phyloP scores from a whole-genome alignment of 1,140 invertebrate genomes.

The Macrobrachium nipponense region DNA sequence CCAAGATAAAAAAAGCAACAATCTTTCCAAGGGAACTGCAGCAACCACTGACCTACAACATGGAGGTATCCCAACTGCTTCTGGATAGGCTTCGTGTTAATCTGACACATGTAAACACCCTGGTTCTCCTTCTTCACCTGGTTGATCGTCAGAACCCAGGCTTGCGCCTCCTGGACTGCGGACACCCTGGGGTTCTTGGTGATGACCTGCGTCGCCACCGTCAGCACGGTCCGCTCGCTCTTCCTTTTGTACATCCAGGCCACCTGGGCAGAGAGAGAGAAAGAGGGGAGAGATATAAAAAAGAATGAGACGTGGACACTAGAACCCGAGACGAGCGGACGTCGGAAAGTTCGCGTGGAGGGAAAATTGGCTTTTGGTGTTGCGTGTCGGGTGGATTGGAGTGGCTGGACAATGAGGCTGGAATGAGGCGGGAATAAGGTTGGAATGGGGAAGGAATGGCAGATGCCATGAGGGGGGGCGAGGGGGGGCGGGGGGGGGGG shows the following conservation, averaged over 20 bases:
- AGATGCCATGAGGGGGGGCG: too few species aligned
- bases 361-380: not conserved
- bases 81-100: constrained; percentile 61
- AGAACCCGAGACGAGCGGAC: not conserved
- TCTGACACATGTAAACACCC: constrained; percentile 62
- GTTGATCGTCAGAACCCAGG: constrained; percentile 58
- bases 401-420: not conserved
- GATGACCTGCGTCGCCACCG: constrained; percentile 55
- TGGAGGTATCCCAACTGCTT: constrained; percentile 48
- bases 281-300: not conserved
- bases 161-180: constrained; percentile 39
- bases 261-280: constrained; percentile 38
- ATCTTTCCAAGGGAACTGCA: not conserved
- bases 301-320: not conserved
- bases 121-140: constrained; percentile 48
- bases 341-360: not conserved
- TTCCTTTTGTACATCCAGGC: constrained; percentile 59
- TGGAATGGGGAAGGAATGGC: too few species aligned
- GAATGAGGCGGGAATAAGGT: not conserved
- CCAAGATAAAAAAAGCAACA: not conserved
- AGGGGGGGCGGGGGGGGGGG: too few species aligned
- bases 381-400: not conserved
- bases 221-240: constrained; percentile 45
- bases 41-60: constrained; percentile 54
- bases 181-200: constrained; percentile 60